phyloP scores from a whole-genome alignment of 1,140 invertebrate species.

The Zaprionus capensis region DNA sequence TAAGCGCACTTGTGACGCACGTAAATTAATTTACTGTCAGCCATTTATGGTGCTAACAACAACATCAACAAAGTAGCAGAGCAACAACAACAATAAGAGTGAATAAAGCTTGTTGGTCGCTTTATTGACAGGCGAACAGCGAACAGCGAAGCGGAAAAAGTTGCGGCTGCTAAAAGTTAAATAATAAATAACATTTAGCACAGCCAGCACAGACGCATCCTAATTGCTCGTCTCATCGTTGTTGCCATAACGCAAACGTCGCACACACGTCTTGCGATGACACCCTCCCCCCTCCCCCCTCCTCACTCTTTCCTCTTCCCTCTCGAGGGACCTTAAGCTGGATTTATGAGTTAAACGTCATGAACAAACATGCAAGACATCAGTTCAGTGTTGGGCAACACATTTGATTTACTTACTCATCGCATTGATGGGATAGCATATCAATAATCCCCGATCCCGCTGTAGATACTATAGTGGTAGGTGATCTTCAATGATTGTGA shows the following conservation, averaged over 20 bases:
- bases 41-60: conserved; percentile 62
- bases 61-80: conserved; percentile 20
- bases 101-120: conserved; percentile 48
- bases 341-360: conserved; percentile 50
- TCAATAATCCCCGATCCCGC: background rate
- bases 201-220: conserved; percentile 46
- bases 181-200: conserved; percentile 81
- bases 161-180: conserved; percentile 71
- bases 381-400: conserved; percentile 7
- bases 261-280: background rate
- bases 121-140: conserved; percentile 69
- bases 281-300: background rate
- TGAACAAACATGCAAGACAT: background rate
- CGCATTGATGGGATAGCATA: background rate
- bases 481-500: background rate
- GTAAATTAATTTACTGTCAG: conserved; percentile 77
- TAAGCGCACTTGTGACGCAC: conserved; percentile 78
- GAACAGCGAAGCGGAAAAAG: conserved; percentile 42
- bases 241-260: background rate
- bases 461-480: background rate
- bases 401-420: conserved; percentile 3
- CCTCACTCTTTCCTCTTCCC: background rate
- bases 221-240: conserved; percentile 62
- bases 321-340: conserved; percentile 30
- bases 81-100: conserved; percentile 24